Conservation (phyloP, 2,888 invertebrate genomes). For the Seira sanloemensis region DNA sequence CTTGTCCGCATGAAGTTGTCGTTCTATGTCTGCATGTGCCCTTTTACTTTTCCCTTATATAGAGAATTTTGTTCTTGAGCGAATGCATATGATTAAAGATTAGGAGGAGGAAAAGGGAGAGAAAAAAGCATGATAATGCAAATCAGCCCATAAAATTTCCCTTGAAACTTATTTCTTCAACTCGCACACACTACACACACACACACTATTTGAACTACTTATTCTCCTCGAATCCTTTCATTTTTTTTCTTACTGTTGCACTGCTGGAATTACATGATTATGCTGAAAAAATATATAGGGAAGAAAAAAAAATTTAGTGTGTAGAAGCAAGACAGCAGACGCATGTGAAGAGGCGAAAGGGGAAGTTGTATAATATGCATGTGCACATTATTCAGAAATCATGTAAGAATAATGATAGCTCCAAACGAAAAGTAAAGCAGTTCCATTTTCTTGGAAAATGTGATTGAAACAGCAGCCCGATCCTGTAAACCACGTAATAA, state of each 20-base stretch:
- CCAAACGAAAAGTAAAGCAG: conserved; percentile 22
- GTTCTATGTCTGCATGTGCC: conserved; percentile 25
- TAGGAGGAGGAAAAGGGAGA: conserved; percentile 40
- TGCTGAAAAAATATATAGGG: background rate
- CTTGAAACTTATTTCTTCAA: conserved; percentile 59
- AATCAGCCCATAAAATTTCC: conserved; percentile 66
- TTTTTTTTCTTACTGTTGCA: background rate
- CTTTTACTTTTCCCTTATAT: conserved; percentile 62
- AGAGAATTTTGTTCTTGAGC: conserved; percentile 44
- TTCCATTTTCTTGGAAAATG: conserved; percentile 45
- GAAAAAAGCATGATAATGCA: conserved; percentile 64
- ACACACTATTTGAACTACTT: conserved; percentile 9
- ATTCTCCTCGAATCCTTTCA: conserved; percentile 1
- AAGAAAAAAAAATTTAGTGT: background rate
- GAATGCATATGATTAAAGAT: conserved; percentile 64
- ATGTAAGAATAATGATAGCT: conserved; percentile 57
- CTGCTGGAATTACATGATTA: conserved; percentile 12
- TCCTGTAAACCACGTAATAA: conserved; percentile 16
- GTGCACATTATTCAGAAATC: conserved; percentile 59
- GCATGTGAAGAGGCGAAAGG: background rate
- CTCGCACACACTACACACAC: too few relatives aligned
- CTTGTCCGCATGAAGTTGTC: conserved; percentile 41
- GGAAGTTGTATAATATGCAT: conserved; percentile 29
- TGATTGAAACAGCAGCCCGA: conserved; percentile 39
- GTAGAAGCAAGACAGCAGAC: background rate